Evolutionary conservation across 2,113 vertebrate species (phyloP), one percentile per base, ranked within the genome.

Genomic region (Corydoras sp.): DNA sequence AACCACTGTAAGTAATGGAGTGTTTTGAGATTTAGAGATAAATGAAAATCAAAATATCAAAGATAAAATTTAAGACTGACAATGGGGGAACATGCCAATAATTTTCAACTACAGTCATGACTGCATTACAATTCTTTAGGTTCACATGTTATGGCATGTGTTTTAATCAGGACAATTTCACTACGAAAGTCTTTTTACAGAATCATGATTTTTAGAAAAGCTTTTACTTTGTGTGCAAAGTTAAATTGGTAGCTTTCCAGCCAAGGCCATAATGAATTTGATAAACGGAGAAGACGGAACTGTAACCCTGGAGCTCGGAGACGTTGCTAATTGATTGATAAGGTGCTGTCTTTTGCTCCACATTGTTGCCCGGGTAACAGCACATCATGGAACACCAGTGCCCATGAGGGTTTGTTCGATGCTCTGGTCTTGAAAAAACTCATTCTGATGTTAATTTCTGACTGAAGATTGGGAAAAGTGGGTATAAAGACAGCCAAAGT

Each of bases 401-500:
- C 85, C 82, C 83, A 80, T 83, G 86, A 81, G 58, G 30, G 81
- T 80, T 83, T 82, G 80, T 83, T 83, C 58, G 30, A 54, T 67
- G 49, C 78, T 85, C 78, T 79, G 82, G 85, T 85, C 81, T 74
- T 74, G 78, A 68, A 78, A 82, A 81, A 83, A 75, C 80, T 80
- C 81, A 87, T 91, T 89, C 84, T 87, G 84, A 89, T 91, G 89
- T 78, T 89, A 89, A 90, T 91, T 84, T 80, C 83, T 78, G 75
- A 43, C 51, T 83, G 85, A 88, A 80, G 80, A 84, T 73, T 78
- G 81, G 77, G 53, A 77, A 49, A 54, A 18, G 76, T 59, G 69
- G 48, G 58, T 54, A 43, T 43, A 43, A 60, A 72, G 35, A 73
- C 78, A 61, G 51, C 50, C 58, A 43, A 72, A 53, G 13, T 43